phyloP scores from a whole-genome alignment of 2,113 vertebrate genomes.

The Oxygymnocypris stewartii region DNA sequence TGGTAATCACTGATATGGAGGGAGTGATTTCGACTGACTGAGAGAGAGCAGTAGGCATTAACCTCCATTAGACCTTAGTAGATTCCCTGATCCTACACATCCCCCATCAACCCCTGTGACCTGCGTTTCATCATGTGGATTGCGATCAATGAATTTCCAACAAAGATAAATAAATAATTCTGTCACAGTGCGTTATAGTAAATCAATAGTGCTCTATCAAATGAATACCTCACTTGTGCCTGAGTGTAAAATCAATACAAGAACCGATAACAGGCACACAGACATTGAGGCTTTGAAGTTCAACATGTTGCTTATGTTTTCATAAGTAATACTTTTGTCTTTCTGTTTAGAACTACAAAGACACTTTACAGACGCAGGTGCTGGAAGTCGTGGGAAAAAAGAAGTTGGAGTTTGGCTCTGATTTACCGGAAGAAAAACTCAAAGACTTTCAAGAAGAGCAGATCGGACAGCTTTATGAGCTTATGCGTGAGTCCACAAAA shows the following conservation, averaged over 20 bases:
- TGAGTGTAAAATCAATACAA: slow-evolving; percentile 6
- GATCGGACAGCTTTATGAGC: slow-evolving; percentile 86
- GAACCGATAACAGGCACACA: background rate
- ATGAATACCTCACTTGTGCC: background rate
- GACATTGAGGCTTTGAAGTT: background rate
- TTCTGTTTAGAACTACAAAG: slow-evolving; percentile 66
- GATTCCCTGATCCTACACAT: slow-evolving; percentile 15
- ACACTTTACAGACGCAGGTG: slow-evolving; percentile 76
- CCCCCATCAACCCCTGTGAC: background rate
- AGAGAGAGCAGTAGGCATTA: slow-evolving; percentile 28
- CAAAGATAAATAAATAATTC: slow-evolving; percentile 42
- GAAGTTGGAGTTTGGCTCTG: slow-evolving; percentile 71
- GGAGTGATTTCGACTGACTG: background rate
- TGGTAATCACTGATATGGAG: slow-evolving; percentile 12
- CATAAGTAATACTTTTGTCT: background rate
- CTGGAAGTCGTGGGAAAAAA: slow-evolving; percentile 64
- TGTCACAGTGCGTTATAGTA: slow-evolving; percentile 3
- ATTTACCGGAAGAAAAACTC: slow-evolving; percentile 80
- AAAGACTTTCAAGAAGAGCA: slow-evolving; percentile 84
- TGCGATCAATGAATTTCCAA: slow-evolving; percentile 27
- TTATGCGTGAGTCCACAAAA: slow-evolving; percentile 90
- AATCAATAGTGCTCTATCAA: slow-evolving; percentile 35
- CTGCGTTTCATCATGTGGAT: slow-evolving; percentile 2
- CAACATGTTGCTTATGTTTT: background rate
- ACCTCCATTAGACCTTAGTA: slow-evolving; percentile 56